Evolutionary conservation across 2,888 invertebrate species (phyloP).

Genomic region (Dryobotodes eremita): DNA sequence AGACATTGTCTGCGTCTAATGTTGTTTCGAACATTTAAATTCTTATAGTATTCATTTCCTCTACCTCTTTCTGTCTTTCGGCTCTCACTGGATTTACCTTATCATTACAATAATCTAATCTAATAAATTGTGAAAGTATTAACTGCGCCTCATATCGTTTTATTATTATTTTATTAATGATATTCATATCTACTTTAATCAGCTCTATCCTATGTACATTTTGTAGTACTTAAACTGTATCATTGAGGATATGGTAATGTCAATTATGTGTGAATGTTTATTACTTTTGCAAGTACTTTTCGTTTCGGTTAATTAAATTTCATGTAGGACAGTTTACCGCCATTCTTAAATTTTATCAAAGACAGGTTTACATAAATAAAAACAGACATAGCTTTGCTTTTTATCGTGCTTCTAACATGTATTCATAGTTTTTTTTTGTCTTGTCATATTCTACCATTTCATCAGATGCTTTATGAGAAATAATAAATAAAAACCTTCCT

Average conservation of each 20-base stretch:
- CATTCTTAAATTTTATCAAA: background rate
- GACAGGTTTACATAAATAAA: background rate
- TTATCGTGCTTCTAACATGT: background rate
- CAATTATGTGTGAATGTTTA: constrained; percentile 26
- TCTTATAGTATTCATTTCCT: background rate
- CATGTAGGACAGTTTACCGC: background rate
- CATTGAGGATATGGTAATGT: constrained; percentile 32
- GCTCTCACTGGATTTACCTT: background rate
- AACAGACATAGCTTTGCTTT: background rate
- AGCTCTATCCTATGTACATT: constrained; percentile 11
- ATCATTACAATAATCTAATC: constrained; percentile 22
- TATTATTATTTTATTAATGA: constrained; percentile 34
- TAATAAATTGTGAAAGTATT: constrained; percentile 29
- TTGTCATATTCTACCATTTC: background rate
- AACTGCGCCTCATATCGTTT: constrained; percentile 19
- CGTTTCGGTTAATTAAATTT: constrained; percentile 23
- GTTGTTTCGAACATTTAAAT: background rate
- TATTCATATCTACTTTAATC: constrained; percentile 33
- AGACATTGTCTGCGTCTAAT: background rate
- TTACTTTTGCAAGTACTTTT: background rate
- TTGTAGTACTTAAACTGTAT: constrained; percentile 15
- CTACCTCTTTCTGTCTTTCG: background rate
- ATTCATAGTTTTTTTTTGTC: background rate
- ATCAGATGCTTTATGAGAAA: background rate
- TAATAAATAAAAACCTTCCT: constrained; percentile 14